These are phyloP conservation scores for Acanthosepion lycidas DNA, from an alignment of 2,888 invertebrate genomes.

Conservation along the genomic window DNA sequence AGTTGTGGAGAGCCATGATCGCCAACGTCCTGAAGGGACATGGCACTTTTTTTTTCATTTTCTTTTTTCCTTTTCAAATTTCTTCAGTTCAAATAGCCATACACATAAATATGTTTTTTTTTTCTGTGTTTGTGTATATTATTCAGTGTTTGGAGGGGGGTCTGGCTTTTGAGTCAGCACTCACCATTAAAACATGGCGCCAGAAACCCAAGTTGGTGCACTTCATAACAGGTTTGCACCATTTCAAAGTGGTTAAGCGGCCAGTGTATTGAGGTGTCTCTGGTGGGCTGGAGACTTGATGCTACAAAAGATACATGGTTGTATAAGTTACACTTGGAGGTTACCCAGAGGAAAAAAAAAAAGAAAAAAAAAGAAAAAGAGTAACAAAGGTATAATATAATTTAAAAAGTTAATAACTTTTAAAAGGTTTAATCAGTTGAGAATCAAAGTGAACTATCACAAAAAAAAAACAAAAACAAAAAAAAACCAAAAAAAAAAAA, in stretches of 20 bases:
- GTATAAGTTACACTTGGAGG: not conserved
- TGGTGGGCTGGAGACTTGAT: conserved; percentile 11
- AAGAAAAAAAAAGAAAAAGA: not conserved
- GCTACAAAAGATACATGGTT: conserved; percentile 21
- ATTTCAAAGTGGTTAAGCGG: not conserved
- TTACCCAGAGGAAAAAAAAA: not conserved
- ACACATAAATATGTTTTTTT: not conserved
- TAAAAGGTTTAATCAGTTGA: not conserved
- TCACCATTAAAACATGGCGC: not conserved
- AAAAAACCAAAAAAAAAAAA: not conserved
- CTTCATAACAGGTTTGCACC: conserved; percentile 20
- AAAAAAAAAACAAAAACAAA: not conserved
- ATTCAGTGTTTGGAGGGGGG: not conserved
- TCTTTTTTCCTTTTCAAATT: not conserved
- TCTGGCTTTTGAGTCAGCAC: not conserved
- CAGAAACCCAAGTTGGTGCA: not conserved
- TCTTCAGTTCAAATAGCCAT: not conserved
- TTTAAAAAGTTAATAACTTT: not conserved
- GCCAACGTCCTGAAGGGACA: too few species aligned
- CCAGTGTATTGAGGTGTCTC: conserved; percentile 1
- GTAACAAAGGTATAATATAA: not conserved
- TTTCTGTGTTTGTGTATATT: not conserved
- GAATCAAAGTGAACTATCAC: not conserved
- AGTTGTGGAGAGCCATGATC: not conserved
- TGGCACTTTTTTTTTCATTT: not conserved